These are phyloP conservation scores for Drosophila multiciliata DNA, from an alignment of 2,888 invertebrate genomes.

Conservation along the genomic window DNA sequence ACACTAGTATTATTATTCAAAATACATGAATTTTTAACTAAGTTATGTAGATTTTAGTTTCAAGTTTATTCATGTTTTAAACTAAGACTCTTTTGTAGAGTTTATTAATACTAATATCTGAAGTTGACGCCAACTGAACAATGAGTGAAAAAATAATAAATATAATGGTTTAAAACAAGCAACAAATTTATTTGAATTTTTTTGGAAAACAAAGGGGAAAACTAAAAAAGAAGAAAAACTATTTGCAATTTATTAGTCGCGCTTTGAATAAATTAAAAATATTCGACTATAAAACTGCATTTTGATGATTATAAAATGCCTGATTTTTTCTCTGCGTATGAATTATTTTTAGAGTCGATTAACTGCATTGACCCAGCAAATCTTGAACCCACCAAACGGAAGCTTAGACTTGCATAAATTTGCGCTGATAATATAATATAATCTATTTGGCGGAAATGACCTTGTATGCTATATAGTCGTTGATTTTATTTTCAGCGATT, in stretches of 20 bases:
- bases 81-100: constrained; percentile 19
- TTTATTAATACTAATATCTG: constrained; percentile 33
- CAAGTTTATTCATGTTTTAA: constrained; percentile 59
- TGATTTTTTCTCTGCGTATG: not conserved
- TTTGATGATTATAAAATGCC: not conserved
- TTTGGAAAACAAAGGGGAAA: not conserved
- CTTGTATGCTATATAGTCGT: constrained; percentile 32
- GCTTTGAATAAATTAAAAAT: not conserved
- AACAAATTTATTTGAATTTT: not conserved
- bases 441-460: constrained; percentile 57
- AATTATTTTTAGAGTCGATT: not conserved
- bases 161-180: constrained; percentile 54
- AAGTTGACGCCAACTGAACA: constrained; percentile 19
- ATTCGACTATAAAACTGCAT: not conserved
- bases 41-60: constrained; percentile 70
- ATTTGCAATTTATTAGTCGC: not conserved
- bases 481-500: constrained; percentile 33
- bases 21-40: constrained; percentile 40
- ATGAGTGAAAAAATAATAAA: constrained; percentile 43
- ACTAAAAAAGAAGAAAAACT: not conserved
- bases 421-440: constrained; percentile 40
- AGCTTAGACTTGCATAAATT: constrained; percentile 27
- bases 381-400: constrained; percentile 59
- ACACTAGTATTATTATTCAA: constrained; percentile 20
- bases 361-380: constrained; percentile 34